These are phyloP conservation scores for Alsophila aescularia DNA, from an alignment of 2,888 invertebrate genomes.

Conservation along the genomic window DNA sequence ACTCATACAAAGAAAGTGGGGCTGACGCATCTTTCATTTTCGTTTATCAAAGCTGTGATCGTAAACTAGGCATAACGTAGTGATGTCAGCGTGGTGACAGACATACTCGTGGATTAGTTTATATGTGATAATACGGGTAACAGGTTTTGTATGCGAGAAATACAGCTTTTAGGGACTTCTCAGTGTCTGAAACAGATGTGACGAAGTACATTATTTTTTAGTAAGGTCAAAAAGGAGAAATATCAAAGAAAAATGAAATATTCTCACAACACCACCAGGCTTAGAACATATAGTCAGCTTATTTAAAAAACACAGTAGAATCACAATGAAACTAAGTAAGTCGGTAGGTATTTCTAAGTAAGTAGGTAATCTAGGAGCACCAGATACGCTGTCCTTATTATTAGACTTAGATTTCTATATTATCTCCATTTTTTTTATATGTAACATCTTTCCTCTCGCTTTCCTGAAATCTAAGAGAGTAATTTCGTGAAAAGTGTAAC, in stretches of 20 bases:
- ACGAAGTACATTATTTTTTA: not conserved
- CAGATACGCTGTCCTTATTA: too few relatives aligned
- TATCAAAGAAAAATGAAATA: too few relatives aligned
- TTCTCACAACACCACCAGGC: too few relatives aligned
- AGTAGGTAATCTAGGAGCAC: too few relatives aligned
- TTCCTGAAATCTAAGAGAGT: too few relatives aligned
- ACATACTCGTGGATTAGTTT: slow-evolving; percentile 32
- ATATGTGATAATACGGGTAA: slow-evolving; percentile 26
- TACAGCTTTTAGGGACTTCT: slow-evolving; percentile 16
- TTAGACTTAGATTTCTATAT: not conserved
- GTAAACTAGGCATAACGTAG: slow-evolving; percentile 34
- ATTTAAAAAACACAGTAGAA: too few relatives aligned
- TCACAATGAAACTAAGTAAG: too few relatives aligned
- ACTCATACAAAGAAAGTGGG: not conserved
- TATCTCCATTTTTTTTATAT: not conserved
- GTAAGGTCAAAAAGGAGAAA: not conserved
- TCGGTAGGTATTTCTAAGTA: too few relatives aligned
- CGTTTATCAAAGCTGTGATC: slow-evolving; percentile 16
- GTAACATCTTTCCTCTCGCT: too few relatives aligned
- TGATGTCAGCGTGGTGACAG: slow-evolving; percentile 20
- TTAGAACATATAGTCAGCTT: too few relatives aligned
- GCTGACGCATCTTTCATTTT: slow-evolving; percentile 1
- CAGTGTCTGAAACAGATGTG: slow-evolving; percentile 5
- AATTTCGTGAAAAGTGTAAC: too few relatives aligned
- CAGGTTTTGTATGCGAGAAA: slow-evolving; percentile 14